Evolutionary conservation across 2,797 vertebrate genomes (phyloP).

Genomic region (Enteromius anoplus): DNA sequence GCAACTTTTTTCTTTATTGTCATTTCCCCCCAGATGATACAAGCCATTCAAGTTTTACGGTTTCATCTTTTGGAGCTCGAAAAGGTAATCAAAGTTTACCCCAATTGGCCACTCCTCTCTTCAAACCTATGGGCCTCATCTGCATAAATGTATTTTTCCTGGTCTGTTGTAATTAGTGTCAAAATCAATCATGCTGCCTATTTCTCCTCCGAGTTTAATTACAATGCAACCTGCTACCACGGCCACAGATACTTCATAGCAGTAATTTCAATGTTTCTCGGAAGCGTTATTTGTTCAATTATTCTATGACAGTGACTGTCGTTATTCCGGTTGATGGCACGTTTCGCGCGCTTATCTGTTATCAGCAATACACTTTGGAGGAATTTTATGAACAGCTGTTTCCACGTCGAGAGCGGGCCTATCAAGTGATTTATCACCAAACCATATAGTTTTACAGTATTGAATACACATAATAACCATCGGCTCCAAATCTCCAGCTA

Average conservation of each 20-base stretch:
- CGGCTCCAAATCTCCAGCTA: constrained; percentile 7
- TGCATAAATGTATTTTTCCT: constrained; percentile 94
- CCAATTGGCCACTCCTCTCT: constrained; percentile 64
- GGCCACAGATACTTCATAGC: constrained; percentile 75
- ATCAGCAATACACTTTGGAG: constrained; percentile 3
- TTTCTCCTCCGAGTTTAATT: constrained; percentile 94
- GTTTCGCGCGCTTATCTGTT: constrained; percentile 21
- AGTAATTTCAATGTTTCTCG: constrained; percentile 16
- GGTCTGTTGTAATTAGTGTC: constrained; percentile 94
- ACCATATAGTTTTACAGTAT: constrained; percentile 10
- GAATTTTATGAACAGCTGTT: constrained; percentile 37
- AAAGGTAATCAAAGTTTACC: constrained; percentile 89
- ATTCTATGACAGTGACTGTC: not conserved
- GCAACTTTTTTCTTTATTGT: constrained; percentile 50
- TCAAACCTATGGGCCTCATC: constrained; percentile 80
- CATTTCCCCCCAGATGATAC: constrained; percentile 94
- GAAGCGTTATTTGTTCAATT: not conserved
- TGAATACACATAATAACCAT: constrained; percentile 31
- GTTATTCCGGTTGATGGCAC: not conserved
- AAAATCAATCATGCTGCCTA: constrained; percentile 91
- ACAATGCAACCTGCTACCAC: constrained; percentile 89
- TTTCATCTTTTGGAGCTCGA: constrained; percentile 99
- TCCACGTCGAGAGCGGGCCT: not conserved
- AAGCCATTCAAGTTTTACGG: constrained; percentile 99
- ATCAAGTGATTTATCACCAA: constrained; percentile 36